Evolutionary conservation across 2,888 invertebrate genomes (phyloP), one percentile per base, ranked within the genome.

Genomic region (Ormyrus labotus): DNA sequence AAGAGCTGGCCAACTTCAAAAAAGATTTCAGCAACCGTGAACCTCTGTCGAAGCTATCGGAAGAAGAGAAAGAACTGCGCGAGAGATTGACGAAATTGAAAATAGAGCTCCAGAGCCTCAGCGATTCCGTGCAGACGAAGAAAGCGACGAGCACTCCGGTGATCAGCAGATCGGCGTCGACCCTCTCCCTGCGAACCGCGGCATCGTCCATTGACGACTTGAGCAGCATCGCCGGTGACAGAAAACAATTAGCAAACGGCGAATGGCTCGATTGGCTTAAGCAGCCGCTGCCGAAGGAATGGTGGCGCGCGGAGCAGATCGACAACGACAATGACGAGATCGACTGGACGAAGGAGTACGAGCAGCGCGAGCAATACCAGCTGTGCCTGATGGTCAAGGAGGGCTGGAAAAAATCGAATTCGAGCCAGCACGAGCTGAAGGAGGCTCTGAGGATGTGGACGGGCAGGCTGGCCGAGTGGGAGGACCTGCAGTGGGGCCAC

Each of bases 341-440:
- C 55, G 76, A 76, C 34, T 76, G 76, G 76, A 2, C 2, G 0
- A 61, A 45, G 57, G 76, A 76, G 8, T 6, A 48, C 6, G 8
- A 6, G 5, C 68, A 76, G 0, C 13, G 55, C 2, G 47, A 55
- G 13, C 19, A 61, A 7, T 11, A 61, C 6, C 19, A 34, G 47
- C 7, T 13, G 0, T 11, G 61, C 11, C 61, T 76, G 8, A 61
- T 76, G 69, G 13, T 76, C 0, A 58, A 55, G 11, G 76, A 76
- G 48, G 76, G 76, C 47, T 69, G 68, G 75, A 51, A 55, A 13
- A 47, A 34, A 5, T 9, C 4, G 4, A 69, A 69, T 9, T 11
- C 69, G 5, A 53, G 10, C 11, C 19, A 11, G 53, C 55, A 69
- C 8, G 69, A 69, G 5, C 76, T 76, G 47, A 48, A 76, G 53